A percentile compares a stretch with the other conserved stretches of the same genome.
Conservation (phyloP, 2,888 invertebrate genomes). For the Phasia obesa region DNA sequence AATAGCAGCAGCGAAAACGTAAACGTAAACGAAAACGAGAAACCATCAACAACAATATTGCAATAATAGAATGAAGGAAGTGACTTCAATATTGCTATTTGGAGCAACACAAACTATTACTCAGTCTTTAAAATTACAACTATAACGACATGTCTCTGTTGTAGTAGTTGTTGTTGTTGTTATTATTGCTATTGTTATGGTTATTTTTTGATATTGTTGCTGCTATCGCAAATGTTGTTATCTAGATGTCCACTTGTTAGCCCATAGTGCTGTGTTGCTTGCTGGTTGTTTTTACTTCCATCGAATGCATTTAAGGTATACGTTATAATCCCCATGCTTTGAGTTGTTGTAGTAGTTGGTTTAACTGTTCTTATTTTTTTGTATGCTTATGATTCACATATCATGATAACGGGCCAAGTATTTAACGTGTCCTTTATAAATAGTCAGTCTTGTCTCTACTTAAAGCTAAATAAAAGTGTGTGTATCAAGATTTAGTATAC, state of each 20-base stretch:
- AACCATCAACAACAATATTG: constrained; percentile 19
- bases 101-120: constrained; percentile 45
- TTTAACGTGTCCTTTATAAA: constrained; percentile 48
- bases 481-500: constrained; percentile 15
- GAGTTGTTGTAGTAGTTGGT: neutral
- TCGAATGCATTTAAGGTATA: constrained; percentile 38
- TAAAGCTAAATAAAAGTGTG: neutral
- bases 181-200: neutral
- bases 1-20: neutral
- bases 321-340: constrained; percentile 31
- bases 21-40: neutral
- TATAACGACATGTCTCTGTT: constrained; percentile 2
- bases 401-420: constrained; percentile 49
- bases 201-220: neutral
- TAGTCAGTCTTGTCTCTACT: constrained; percentile 18
- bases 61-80: constrained; percentile 9
- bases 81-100: constrained; percentile 23
- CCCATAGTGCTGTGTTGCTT: neutral
- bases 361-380: constrained; percentile 4
- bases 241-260: constrained; percentile 51
- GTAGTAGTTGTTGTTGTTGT: neutral
- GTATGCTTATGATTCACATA: constrained; percentile 39
- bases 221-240: constrained; percentile 15
- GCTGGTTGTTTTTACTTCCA: constrained; percentile 29
- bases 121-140: constrained; percentile 45